Evolutionary conservation across 2,888 invertebrate genomes (phyloP).

Genomic region (Parochlus steinenii): DNA sequence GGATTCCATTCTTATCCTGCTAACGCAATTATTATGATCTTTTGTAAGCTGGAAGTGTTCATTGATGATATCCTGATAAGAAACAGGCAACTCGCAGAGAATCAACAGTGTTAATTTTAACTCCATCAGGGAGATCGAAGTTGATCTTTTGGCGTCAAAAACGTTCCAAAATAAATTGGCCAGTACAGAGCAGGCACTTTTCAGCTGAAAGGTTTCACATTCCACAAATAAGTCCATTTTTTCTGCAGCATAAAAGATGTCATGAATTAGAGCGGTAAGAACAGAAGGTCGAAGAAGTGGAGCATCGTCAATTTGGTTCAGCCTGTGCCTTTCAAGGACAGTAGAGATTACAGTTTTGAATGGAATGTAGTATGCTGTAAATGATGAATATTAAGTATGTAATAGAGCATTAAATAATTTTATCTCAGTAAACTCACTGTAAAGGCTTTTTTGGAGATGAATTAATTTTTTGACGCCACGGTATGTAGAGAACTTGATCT

Average conservation of each 20-base stretch:
- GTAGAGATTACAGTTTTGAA: conserved; percentile 24
- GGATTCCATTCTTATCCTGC: conserved; percentile 24
- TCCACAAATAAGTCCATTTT: conserved; percentile 25
- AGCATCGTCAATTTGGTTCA: conserved; percentile 19
- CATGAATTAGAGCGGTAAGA: conserved; percentile 25
- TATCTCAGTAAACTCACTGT: conserved; percentile 20
- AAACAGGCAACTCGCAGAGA: conserved; percentile 20
- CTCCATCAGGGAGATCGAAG: conserved; percentile 26
- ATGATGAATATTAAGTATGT: conserved; percentile 5
- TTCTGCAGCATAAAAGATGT: conserved; percentile 27
- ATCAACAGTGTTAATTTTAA: conserved; percentile 26
- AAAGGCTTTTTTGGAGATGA: conserved; percentile 23
- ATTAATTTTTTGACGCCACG: conserved; percentile 26
- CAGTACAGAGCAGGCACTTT: conserved; percentile 21
- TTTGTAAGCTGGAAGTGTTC: conserved; percentile 23
- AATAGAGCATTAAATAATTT: not conserved
- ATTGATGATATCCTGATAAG: conserved; percentile 21
- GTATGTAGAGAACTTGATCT: conserved; percentile 26
- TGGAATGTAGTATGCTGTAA: conserved; percentile 24
- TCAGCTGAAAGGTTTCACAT: conserved; percentile 18
- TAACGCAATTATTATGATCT: conserved; percentile 22
- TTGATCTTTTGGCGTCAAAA: conserved; percentile 26
- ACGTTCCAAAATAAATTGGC: conserved; percentile 29
- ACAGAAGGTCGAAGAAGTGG: conserved; percentile 26
- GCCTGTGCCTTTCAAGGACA: conserved; percentile 25